phyloP scores from a whole-genome alignment of 2,888 invertebrate genomes.

The Agriopis aurantiaria region DNA sequence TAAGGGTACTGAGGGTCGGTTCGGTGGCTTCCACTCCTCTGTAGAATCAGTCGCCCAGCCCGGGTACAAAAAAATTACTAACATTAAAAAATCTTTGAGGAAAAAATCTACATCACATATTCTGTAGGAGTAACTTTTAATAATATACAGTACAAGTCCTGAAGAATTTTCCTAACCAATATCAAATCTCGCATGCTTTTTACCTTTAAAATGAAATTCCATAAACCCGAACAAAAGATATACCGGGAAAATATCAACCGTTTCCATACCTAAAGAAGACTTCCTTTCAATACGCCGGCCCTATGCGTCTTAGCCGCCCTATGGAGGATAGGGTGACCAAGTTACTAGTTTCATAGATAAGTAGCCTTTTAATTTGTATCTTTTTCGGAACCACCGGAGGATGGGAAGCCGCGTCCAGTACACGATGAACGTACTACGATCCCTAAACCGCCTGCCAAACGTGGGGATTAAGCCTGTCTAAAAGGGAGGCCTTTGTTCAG shows the following conservation, averaged over 20 bases:
- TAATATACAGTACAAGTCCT: neutral
- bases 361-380: too few relatives aligned
- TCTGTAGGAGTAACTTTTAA: neutral
- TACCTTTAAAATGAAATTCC: slow-evolving; percentile 43
- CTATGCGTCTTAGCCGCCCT: slow-evolving; percentile 36
- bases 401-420: too few relatives aligned
- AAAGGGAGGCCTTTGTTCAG: too few relatives aligned
- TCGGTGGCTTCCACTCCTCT: too few relatives aligned
- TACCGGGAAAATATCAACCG: slow-evolving; percentile 36
- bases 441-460: too few relatives aligned
- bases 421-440: too few relatives aligned
- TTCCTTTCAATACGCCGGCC: slow-evolving; percentile 34
- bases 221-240: slow-evolving; percentile 39
- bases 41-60: too few relatives aligned
- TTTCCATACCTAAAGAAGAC: slow-evolving; percentile 39
- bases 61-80: too few relatives aligned
- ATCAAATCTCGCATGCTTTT: slow-evolving; percentile 13
- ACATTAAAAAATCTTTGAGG: neutral
- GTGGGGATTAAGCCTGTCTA: too few relatives aligned
- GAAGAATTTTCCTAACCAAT: slow-evolving; percentile 24
- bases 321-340: slow-evolving; percentile 30
- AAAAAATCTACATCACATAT: neutral
- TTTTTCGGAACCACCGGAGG: too few relatives aligned
- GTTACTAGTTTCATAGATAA: neutral
- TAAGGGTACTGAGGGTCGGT: too few relatives aligned